Base-by-base conservation (phyloP, 92 coral and sea anemone genomes). In the Ricordea florida region DNA sequence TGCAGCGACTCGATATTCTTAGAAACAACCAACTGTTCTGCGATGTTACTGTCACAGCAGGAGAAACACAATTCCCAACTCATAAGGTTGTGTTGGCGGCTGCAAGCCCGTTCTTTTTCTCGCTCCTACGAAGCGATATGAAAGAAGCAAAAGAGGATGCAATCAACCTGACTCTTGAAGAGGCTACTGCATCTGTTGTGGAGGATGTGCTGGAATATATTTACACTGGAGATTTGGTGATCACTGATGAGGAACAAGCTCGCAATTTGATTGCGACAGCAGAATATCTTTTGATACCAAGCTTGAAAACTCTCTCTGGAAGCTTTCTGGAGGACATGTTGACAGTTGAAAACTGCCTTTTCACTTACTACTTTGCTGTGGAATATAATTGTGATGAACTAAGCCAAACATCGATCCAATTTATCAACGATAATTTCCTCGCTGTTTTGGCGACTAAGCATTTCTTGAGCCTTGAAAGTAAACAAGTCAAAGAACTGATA, bases 401-500 rank as follows among this genome's bases (percentile, higher is more conserved):
- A 35, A 63, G 41, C 22, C 40, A 74, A 57, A 42, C 33, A 66
- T 45, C 69, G 14, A 15, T 59, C 23, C 69, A 57, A 43, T 58
- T 79, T 14, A 49, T 79, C 10, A 57, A 56, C 15, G 55, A 37
- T 22, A 56, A 79, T 44, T 66, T 68, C 33, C 43, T 17, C 10
- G 85, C 33, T 14, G 46, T 79, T n/a, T 64, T 66, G 7, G 35
- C 55, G 26, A 79, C 61, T 4, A 77, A 68, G 4, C 68, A 57
- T 5, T 79, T 56, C 18, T 41, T 79, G 6, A 30, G 3, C 0
- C 62, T 66, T 3, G 55, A 42, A 3, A 50, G 41, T 32, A 74
- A 57, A 38, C 78, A 79, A 10, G 62, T 79, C 9, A 7, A 56
- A 33, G 78, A 79, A 40, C 46, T 68, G 30, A 62, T 79, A n/a